phyloP scores from a whole-genome alignment of 2,797 vertebrate species.

The Manis crassicaudata region DNA sequence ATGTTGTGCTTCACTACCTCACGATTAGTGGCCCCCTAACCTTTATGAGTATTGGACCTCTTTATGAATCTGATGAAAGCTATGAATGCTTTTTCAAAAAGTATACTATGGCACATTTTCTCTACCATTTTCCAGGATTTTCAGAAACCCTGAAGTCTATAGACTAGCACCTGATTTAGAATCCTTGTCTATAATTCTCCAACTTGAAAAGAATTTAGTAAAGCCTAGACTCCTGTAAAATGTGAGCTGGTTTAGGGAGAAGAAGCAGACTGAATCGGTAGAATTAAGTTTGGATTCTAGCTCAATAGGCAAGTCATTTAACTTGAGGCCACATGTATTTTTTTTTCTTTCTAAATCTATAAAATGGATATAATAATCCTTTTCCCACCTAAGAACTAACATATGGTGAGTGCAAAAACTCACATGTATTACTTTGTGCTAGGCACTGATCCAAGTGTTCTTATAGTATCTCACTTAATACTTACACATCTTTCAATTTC shows the following conservation, averaged over 20 bases:
- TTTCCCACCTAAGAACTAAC: not conserved
- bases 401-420: not conserved
- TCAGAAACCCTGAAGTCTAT: not conserved
- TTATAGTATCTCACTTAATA: not conserved
- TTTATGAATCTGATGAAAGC: not conserved
- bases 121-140: not conserved
- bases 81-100: not conserved
- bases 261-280: conserved; percentile 18
- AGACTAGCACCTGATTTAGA: conserved; percentile 50
- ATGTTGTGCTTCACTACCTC: not conserved
- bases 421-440: not conserved
- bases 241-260: conserved; percentile 3
- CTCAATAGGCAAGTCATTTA: conserved; percentile 3
- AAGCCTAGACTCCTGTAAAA: conserved; percentile 38
- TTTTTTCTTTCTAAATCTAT: not conserved
- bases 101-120: not conserved
- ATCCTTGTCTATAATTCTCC: not conserved
- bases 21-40: not conserved
- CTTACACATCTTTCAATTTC: not conserved
- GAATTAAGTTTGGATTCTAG: not conserved
- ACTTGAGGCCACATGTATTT: not conserved
- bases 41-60: not conserved
- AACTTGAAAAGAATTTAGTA: conserved; percentile 25
- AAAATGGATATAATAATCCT: not conserved
- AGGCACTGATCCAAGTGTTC: not conserved